phyloP scores from a whole-genome alignment of 2,797 vertebrate species.

The Gastrophryne carolinensis region DNA sequence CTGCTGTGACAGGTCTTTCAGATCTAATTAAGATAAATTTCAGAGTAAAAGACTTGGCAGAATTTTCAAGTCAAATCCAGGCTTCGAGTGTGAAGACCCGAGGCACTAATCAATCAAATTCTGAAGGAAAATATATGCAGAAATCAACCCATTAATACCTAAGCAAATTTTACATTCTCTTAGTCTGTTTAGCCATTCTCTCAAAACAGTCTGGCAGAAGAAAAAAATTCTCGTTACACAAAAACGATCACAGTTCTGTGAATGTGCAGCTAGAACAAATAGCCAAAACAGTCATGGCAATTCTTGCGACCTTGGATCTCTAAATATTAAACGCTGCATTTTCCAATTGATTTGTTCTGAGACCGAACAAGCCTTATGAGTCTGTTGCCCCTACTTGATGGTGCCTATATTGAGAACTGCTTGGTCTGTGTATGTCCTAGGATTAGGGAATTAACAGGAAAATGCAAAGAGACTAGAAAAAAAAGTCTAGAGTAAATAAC shows the following conservation, averaged over 20 bases:
- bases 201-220: constrained; percentile 60
- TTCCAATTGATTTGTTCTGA: constrained; percentile 28
- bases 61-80: constrained; percentile 90
- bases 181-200: constrained; percentile 83
- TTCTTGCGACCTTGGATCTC: constrained; percentile 32
- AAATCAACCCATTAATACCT: constrained; percentile 97
- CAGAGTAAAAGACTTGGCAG: constrained; percentile 97
- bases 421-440: constrained; percentile 3
- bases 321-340: constrained; percentile 33
- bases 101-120: constrained; percentile 96
- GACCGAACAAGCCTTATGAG: constrained; percentile 42
- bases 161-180: constrained; percentile 96
- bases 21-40: constrained; percentile 99
- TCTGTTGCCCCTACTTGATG: constrained; percentile 50
- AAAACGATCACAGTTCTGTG: constrained; percentile 45
- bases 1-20: constrained; percentile 99
- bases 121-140: constrained; percentile 74
- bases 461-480: not conserved
- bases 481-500: not conserved
- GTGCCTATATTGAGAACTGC: constrained; percentile 35
- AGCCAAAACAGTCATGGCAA: constrained; percentile 50
- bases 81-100: constrained; percentile 91
- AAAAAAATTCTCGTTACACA: constrained; percentile 46
- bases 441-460: not conserved
- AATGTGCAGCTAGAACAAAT: constrained; percentile 41